A percentile compares a stretch with the other conserved stretches of the same genome.
These are phyloP conservation scores for Antennarius maculatus DNA, from an alignment of 2,797 vertebrate genomes.

Conservation along the genomic window DNA sequence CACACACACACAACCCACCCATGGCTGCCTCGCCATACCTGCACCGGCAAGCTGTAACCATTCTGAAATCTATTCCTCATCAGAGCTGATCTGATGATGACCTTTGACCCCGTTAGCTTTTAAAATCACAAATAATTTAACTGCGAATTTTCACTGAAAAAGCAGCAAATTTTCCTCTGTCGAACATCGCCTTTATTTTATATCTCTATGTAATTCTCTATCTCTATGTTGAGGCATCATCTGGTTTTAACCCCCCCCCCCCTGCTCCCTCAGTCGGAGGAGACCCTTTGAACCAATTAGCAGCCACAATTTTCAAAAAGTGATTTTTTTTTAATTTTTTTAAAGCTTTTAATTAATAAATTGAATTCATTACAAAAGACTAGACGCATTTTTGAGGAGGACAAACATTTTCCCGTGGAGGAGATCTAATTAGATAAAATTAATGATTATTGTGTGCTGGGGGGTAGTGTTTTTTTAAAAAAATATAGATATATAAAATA, in stretches of 20 bases:
- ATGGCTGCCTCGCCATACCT: slow-evolving; percentile 41
- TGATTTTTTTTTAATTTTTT: not conserved
- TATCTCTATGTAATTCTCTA: not conserved
- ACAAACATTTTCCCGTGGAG: slow-evolving; percentile 7
- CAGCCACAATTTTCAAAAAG: not conserved
- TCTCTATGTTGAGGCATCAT: not conserved
- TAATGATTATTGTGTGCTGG: slow-evolving; percentile 16
- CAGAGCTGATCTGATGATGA: slow-evolving; percentile 3
- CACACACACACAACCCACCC: not conserved
- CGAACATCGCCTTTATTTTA: too few relatives aligned
- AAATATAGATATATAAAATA: not conserved
- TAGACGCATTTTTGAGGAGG: not conserved
- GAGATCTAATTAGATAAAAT: slow-evolving; percentile 6
- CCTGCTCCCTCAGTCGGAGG: not conserved
- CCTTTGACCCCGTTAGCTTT: not conserved
- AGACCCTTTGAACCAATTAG: not conserved
- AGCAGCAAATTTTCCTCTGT: too few relatives aligned
- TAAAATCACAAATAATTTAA: too few relatives aligned
- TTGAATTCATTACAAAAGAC: not conserved
- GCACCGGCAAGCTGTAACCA: slow-evolving; percentile 11
- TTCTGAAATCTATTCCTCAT: slow-evolving; percentile 8
- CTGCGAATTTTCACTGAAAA: not conserved
- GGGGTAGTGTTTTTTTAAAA: slow-evolving; percentile 1
- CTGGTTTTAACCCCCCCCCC: not conserved
- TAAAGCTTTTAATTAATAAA: not conserved